Evolutionary conservation across 2,888 invertebrate genomes (phyloP), one percentile per base, ranked within the genome.

Genomic region (Callinectes sapidus): DNA sequence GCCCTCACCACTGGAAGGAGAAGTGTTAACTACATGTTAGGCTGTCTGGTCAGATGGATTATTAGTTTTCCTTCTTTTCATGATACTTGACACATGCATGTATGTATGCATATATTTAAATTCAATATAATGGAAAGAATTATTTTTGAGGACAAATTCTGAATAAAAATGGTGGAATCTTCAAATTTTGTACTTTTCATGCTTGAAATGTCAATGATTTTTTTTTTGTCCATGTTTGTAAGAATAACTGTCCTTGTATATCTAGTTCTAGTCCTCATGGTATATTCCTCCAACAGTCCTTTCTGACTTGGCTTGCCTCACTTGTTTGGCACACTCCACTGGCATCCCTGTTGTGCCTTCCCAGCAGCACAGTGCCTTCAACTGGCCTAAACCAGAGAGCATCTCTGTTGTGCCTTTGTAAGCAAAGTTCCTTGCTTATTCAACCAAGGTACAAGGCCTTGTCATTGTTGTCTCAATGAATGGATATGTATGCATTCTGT

Each of bases 371-470:
- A 81, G 77, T 81, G 77, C 77, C 77, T 81, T 81, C 10, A 14
- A 35, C 77, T 81, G 77, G 77, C 16, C 88, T 54, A 32, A 48
- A 88, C 2, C 39, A 55, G 88, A 55, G 32, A 88, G 23, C 18
- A 48, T 54, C 54, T 32, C 54, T 54, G 54, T 54, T 48, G 55
- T 88, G 88, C 54, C 54, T 48, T 18, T 54, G 54, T 88, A 28
- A 88, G 88, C 88, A 88, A 48, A 88, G 54, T 54, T 88, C 55
- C 88, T 55, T 48, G 23, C 28, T 88, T 55, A 54, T 88, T 88
- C 88, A 48, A 13, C 23, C 88, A 54, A 32, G 39, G 39, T 54
- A 35, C 88, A 55, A 55, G 55, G 88, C 48, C 55, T 88, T 55
- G 54, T 88, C 39, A 42, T 16, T 55, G 88, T 88, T 88, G 48